A percentile compares a stretch with the other conserved stretches of the same genome.
phyloP scores from a whole-genome alignment of 35 echinoderm and acorn worm genomes.

The Apostichopus parvimensis region DNA sequence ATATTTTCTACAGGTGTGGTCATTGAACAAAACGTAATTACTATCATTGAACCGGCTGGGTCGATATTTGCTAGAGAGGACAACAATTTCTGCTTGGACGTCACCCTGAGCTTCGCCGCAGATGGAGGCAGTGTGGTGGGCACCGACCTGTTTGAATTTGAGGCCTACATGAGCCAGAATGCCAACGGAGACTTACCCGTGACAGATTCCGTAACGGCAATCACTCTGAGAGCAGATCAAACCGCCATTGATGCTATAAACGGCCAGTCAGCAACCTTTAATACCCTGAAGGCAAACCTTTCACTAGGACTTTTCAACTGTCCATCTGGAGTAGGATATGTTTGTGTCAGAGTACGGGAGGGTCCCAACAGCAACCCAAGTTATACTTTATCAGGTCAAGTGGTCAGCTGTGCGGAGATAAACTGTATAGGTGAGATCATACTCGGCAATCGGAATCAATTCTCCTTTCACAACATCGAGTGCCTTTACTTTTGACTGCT shows the following conservation, averaged over 20 bases:
- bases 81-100: conserved; percentile 5
- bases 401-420: conserved; percentile 21
- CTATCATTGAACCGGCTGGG: background rate
- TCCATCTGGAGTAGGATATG: background rate
- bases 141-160: background rate
- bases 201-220: background rate
- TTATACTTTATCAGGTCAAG: conserved; percentile 19
- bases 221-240: background rate
- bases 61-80: conserved; percentile 42
- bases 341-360: background rate
- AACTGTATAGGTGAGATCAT: conserved; percentile 29
- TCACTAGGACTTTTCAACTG: background rate
- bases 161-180: conserved; percentile 32
- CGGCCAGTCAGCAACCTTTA: background rate
- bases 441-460: too few species aligned
- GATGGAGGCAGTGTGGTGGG: conserved; percentile 37
- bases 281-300: conserved; percentile 22
- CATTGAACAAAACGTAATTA: background rate
- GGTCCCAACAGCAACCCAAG: conserved; percentile 1
- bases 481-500: conserved; percentile 13
- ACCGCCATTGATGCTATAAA: background rate
- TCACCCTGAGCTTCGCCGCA: background rate
- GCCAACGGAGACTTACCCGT: background rate
- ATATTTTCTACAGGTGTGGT: background rate
- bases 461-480: background rate